phyloP scores from a whole-genome alignment of 2,113 vertebrate genomes.

The Tretioscincus oriximinensis region DNA sequence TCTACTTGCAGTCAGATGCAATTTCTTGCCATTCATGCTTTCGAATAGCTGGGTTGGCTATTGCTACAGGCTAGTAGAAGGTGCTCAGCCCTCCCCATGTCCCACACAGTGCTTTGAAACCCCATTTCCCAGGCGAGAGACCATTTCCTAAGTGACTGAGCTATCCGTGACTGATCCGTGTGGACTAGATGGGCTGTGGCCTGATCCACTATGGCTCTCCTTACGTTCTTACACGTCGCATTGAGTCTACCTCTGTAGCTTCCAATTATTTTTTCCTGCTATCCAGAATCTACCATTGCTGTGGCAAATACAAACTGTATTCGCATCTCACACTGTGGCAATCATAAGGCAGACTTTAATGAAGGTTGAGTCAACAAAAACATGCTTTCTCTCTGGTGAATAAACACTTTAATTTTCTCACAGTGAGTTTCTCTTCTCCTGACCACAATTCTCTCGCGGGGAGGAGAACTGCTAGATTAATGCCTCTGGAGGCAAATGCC shows the following conservation, averaged over 20 bases:
- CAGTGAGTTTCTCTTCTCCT: slow-evolving; percentile 5
- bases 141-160: no score
- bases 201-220: no score
- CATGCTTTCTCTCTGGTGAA: slow-evolving; percentile 37
- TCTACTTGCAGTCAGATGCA: no score
- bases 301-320: slow-evolving; percentile 7
- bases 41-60: no score
- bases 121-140: no score
- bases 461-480: neutral
- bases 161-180: no score
- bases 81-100: no score
- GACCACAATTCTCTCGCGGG: slow-evolving; percentile 12
- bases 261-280: neutral
- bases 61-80: no score
- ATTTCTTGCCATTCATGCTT: no score
- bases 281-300: slow-evolving; percentile 10
- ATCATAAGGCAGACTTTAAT: slow-evolving; percentile 32
- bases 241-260: neutral
- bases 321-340: slow-evolving; percentile 32
- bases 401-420: slow-evolving; percentile 30
- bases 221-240: neutral
- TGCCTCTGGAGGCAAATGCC: neutral
- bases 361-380: slow-evolving; percentile 50
- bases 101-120: no score
- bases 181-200: no score